phyloP scores from a whole-genome alignment of 1,140 invertebrate genomes.

The Tetraneura akinire region DNA sequence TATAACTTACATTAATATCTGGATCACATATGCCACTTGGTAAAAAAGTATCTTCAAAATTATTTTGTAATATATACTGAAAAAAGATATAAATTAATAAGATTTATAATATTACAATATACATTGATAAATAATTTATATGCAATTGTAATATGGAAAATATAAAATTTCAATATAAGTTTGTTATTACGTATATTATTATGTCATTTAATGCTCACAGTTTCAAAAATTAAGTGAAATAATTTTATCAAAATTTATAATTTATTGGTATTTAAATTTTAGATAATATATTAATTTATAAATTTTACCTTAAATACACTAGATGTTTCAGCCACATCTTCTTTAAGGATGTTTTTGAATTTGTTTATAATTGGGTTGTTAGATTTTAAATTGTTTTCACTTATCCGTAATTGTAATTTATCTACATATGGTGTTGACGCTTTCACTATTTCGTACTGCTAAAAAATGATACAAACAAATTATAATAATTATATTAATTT shows the following conservation, averaged over 20 bases:
- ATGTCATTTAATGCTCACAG: too few relatives aligned
- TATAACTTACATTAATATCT: slow-evolving; percentile 40
- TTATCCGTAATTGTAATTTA: neutral
- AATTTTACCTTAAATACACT: neutral
- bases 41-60: neutral
- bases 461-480: neutral
- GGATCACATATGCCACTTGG: slow-evolving; percentile 27
- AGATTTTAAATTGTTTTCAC: neutral
- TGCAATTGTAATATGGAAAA: neutral
- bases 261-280: too few relatives aligned
- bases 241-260: too few relatives aligned
- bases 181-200: too few relatives aligned
- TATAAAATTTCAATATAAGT: neutral
- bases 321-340: neutral
- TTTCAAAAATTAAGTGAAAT: too few relatives aligned
- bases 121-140: neutral
- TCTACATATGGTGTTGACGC: neutral
- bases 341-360: neutral
- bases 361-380: neutral
- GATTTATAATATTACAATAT: neutral
- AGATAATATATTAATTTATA: neutral
- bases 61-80: neutral
- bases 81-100: neutral
- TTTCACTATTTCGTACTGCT: neutral
- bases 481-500: neutral